Conservation (phyloP, 35 echinoderm and acorn worm species). For the Hemicentrotus pulcherrimus region DNA sequence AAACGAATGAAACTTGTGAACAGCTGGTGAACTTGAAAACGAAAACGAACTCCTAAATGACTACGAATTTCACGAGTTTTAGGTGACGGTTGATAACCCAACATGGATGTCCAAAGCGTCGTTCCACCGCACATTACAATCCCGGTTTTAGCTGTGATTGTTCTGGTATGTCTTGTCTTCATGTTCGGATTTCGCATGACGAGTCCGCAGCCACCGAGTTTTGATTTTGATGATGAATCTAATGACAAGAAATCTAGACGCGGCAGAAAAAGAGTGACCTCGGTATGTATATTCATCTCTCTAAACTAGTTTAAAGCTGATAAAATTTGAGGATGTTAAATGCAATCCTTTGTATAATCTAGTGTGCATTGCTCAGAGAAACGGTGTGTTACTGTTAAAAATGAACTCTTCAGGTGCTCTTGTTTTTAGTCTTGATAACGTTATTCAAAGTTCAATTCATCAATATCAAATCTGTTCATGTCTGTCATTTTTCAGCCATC, state of each 20-base stretch:
- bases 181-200: slow-evolving; percentile 51
- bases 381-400: no score
- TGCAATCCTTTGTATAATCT: no score
- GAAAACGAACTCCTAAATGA: slow-evolving; percentile 37
- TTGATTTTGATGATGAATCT: slow-evolving; percentile 46
- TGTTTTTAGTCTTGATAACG: no score
- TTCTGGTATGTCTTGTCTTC: slow-evolving; percentile 39
- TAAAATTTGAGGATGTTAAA: no score
- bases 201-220: slow-evolving; percentile 46
- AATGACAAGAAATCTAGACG: slow-evolving; percentile 41
- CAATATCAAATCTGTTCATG: no score
- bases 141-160: slow-evolving; percentile 48
- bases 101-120: slow-evolving; percentile 44
- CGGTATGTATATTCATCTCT: not conserved
- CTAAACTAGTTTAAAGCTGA: no score
- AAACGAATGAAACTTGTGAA: not conserved
- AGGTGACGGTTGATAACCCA: slow-evolving; percentile 30
- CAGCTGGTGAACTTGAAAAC: slow-evolving; percentile 43
- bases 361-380: no score
- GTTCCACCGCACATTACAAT: slow-evolving; percentile 40
- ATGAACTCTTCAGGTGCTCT: no score
- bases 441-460: no score
- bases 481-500: no score
- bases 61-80: not conserved
- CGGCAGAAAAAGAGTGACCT: slow-evolving; percentile 25